Base-by-base conservation (phyloP, 2,888 invertebrate species). In the Salpingus planirostris region DNA sequence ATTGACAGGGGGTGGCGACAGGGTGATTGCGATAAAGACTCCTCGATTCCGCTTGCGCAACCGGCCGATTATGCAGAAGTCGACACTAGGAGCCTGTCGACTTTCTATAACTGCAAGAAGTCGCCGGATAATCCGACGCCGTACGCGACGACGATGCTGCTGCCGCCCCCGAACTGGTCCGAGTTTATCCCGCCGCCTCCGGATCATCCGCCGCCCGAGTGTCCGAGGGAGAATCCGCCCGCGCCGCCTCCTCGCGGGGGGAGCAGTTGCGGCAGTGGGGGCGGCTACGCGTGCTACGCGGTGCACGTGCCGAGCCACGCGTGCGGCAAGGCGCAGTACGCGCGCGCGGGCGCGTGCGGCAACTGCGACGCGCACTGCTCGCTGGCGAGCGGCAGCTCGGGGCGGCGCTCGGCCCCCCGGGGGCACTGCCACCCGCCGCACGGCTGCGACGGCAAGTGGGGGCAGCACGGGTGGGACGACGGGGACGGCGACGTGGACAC, bases 81-180 rank as follows among this genome's bases (percentile, higher is more conserved):
- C 15, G 73, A 74, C 52, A 71, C 73, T 3, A 63, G 73, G 29
- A 78, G 74, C 52, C 65, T 82, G 59, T 79, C 79, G 33, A 80
- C 81, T 1, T 82, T 82, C 57, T 80, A 81, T 61, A 76, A 76
- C 49, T 70, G 72, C 48, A 74, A 78, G 56, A 78, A 77, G 59
- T 73, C 74, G 33, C 70, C 74, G 6, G 75, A 74, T 45, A 74
- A 76, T 57, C 77, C 79, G 0, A 76, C 76, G 2, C 83, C 82
- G 0, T 83, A 82, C 60, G 83, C 83, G 10, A 83, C 82, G 1
- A 82, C 83, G 7, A 81, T 80, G 64, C 66, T 82, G 21, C 69
- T 81, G 3, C 66, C 67, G 3, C 65, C 67, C 27, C 69, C 72
- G 14, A 71, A 70, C 54, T 73, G 72, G 71, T 67, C 68, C 23